Conservation (phyloP, 2,113 vertebrate species). For the Rafetus swinhoei region DNA sequence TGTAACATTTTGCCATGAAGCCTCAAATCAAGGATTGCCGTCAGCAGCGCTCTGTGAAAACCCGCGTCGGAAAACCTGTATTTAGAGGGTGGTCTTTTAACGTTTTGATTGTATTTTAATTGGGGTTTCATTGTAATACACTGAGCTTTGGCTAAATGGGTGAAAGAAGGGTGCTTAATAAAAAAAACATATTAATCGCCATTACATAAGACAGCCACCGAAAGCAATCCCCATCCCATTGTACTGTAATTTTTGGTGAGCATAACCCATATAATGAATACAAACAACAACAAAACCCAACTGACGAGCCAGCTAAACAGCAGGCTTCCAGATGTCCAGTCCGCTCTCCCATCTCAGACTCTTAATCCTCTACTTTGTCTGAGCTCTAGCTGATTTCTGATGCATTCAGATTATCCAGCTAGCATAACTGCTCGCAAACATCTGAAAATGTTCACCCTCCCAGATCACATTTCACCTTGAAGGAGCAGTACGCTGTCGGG, state of each 20-base stretch:
- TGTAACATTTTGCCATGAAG: neutral
- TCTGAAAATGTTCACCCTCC: slow-evolving; percentile 31
- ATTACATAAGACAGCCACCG: neutral
- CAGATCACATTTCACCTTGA: slow-evolving; percentile 59
- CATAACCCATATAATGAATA: slow-evolving; percentile 42
- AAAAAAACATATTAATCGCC: neutral
- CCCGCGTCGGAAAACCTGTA: accelerated
- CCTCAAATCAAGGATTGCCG: neutral
- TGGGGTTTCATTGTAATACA: accelerated
- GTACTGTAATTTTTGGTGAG: accelerated
- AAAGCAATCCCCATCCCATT: neutral
- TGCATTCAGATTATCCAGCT: slow-evolving; percentile 67
- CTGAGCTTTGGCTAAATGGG: neutral
- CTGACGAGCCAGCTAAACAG: slow-evolving; percentile 47
- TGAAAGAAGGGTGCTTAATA: neutral
- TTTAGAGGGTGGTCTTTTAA: neutral
- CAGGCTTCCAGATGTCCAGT: slow-evolving; percentile 71
- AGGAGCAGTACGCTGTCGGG: slow-evolving; percentile 28
- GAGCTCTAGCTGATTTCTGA: slow-evolving; percentile 68
- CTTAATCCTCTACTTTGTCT: slow-evolving; percentile 72
- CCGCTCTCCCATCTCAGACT: slow-evolving; percentile 59
- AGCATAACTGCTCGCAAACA: slow-evolving; percentile 55
- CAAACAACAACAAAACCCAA: neutral
- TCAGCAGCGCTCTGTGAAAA: neutral
- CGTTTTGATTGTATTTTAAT: accelerated